Evolutionary conservation across 1,140 invertebrate species (phyloP), one percentile per base, ranked within the genome.

Genomic region (Lucilia cuprina): DNA sequence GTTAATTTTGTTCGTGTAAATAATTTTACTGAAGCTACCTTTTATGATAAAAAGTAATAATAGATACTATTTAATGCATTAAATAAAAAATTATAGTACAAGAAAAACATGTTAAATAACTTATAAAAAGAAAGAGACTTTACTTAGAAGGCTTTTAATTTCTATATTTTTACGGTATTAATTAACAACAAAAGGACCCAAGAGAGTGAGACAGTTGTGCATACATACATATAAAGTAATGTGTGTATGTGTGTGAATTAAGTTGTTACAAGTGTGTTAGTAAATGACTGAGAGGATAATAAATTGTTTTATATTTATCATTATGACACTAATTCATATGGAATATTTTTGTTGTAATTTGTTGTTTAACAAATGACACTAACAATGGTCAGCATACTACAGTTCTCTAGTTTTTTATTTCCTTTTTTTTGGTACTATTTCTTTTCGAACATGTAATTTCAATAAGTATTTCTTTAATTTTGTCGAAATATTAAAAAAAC

Each of bases 281-380:
- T 25, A 35, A 77, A 41, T 34, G 74, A 77, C 9, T 70, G 65
- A 49, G 41, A 49, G 41, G 47, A 80, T 49, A 80, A 80, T 49
- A 50, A 21, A 80, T 80, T 80, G 34, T 25, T 80, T 80, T 80
- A 19, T 50, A 80, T 80, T 80, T 80, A 80, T 80, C 77, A 80
- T 80, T 49, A 50, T 49, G 41, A 50, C 77, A 80, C 77, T 49
- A 80, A 80, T 49, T 80, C 77, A 25, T 50, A 50, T 80, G 77
- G 47, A 41, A 80, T 80, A 19, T 35, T 41, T 35, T 78, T 25
- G 75, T 41, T 60, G 55, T 60, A 17, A 60, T 70, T 30, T 70
- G 19, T 70, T 21, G n/a, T 21, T 70, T 25, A 25, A 50, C 19
- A 25, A 49, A 80, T 50, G 77, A 49, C 77, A 80, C 35, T 80